These are phyloP conservation scores for Drosophila emarginata DNA, from an alignment of 2,888 invertebrate species.

Conservation along the genomic window DNA sequence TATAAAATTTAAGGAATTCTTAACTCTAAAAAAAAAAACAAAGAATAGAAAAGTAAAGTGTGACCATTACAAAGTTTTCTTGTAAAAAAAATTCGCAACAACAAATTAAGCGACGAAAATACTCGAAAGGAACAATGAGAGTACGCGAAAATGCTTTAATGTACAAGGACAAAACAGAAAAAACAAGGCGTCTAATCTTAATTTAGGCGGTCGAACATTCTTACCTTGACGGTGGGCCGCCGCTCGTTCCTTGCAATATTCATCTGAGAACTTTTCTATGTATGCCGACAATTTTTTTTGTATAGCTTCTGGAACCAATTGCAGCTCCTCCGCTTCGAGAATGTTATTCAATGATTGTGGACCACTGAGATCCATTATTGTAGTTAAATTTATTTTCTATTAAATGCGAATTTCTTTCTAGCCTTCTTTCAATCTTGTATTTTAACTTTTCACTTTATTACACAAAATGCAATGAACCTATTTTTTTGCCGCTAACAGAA, in stretches of 20 bases:
- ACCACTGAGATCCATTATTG: constrained; percentile 53
- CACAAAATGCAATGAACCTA: background rate
- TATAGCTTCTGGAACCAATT: constrained; percentile 50
- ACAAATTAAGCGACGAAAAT: no score
- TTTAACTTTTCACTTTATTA: background rate
- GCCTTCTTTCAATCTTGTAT: background rate
- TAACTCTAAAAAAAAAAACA: no score
- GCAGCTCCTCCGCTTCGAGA: constrained; percentile 52
- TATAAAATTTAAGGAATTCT: no score
- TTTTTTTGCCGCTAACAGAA: constrained; percentile 4
- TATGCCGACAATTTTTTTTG: constrained; percentile 52
- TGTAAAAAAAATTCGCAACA: no score
- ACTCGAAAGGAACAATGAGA: no score
- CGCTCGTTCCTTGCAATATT: constrained; percentile 47
- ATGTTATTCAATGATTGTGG: constrained; percentile 52
- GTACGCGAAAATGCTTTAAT: no score
- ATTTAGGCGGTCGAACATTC: background rate
- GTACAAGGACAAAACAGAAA: no score
- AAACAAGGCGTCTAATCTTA: background rate
- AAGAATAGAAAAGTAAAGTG: no score
- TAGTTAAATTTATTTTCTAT: background rate
- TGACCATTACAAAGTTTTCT: no score
- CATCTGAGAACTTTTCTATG: constrained; percentile 52
- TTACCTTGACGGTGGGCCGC: constrained; percentile 56
- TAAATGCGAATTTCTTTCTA: background rate